Evolutionary conservation across 2,113 vertebrate species (phyloP).

Genomic region (Engystomops pustulosus): DNA sequence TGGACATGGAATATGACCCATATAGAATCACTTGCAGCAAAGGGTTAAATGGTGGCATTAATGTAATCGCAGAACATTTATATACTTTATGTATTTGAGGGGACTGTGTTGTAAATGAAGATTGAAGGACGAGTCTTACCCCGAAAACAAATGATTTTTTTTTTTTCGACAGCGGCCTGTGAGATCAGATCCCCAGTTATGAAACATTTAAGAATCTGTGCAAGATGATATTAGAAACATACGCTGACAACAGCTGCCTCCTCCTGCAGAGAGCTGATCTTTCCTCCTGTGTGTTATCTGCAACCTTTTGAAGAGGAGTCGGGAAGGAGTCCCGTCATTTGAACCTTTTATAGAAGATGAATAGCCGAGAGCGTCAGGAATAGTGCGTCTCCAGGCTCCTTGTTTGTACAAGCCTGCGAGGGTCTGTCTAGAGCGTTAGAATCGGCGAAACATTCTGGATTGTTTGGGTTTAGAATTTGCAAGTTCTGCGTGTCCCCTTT

Average conservation of each 20-base stretch:
- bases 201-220: constrained; percentile 72
- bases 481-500: too few relatives aligned
- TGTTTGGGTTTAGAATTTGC: neutral
- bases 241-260: constrained; percentile 65
- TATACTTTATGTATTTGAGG: too few relatives aligned
- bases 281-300: constrained; percentile 68
- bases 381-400: neutral
- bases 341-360: constrained; percentile 53
- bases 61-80: neutral
- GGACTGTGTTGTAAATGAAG: too few relatives aligned
- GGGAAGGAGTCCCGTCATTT: constrained; percentile 55
- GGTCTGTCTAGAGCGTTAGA: neutral
- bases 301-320: constrained; percentile 58
- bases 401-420: constrained; percentile 8
- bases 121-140: neutral
- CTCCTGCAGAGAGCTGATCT: constrained; percentile 21
- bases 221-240: constrained; percentile 68
- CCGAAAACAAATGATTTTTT: neutral
- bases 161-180: neutral
- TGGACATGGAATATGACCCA: too few relatives aligned
- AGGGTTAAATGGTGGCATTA: neutral
- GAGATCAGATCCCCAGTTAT: constrained; percentile 47
- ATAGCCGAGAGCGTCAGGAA: neutral
- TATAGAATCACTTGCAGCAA: neutral
- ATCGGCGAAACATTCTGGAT: neutral